Percentiles rank a stretch among this genome's conserved stretches.
These are phyloP conservation scores for Cheilosia pagana DNA, from an alignment of 2,888 invertebrate genomes.

Conservation along the genomic window DNA sequence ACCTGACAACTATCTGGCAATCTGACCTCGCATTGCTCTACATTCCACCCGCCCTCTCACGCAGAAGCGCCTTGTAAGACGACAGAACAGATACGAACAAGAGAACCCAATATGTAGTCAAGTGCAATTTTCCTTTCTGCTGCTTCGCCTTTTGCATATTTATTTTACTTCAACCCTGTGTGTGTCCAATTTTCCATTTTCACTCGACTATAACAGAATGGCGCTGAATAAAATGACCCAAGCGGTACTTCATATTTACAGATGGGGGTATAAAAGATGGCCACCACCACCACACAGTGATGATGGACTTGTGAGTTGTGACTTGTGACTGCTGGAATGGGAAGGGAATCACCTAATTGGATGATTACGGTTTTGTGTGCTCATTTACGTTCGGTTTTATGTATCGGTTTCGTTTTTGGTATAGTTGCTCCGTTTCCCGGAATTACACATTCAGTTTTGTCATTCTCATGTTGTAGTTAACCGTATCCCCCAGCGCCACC, in stretches of 20 bases:
- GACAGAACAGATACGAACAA: background rate
- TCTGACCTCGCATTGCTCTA: background rate
- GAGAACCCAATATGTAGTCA: constrained; percentile 15
- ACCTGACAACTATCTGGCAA: background rate
- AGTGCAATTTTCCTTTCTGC: constrained; percentile 43
- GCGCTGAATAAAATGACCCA: constrained; percentile 12
- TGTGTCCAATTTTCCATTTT: constrained; percentile 39
- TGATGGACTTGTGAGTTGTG: constrained; percentile 24
- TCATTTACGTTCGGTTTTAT: constrained; percentile 1
- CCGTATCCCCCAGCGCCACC: background rate
- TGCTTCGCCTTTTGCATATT: constrained; percentile 41
- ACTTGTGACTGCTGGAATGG: constrained; percentile 23
- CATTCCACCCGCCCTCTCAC: background rate
- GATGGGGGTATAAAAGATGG: background rate
- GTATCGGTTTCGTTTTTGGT: background rate
- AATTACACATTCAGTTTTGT: constrained; percentile 25
- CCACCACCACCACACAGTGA: background rate
- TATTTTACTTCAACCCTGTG: constrained; percentile 29
- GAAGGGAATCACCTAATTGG: constrained; percentile 46
- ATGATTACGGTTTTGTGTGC: constrained; percentile 37
- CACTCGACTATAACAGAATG: background rate
- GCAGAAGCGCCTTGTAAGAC: background rate
- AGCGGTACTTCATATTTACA: background rate
- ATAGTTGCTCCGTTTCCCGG: background rate
- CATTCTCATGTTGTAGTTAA: background rate